Evolutionary conservation across 2,888 invertebrate species (phyloP), one percentile per base, ranked within the genome.

Genomic region (Dicycla oo): DNA sequence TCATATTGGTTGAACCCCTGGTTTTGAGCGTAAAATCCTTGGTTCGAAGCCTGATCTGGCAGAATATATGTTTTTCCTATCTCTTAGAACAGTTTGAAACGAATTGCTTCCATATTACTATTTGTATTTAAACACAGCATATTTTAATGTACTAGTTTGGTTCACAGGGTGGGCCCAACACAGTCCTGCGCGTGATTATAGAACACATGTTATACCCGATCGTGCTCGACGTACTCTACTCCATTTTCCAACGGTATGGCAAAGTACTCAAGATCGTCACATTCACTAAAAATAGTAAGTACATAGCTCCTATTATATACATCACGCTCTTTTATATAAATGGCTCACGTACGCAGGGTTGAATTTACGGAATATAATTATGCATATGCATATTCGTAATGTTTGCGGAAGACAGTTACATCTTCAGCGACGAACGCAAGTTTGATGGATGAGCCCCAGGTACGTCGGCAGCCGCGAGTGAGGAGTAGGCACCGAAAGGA

Each of bases 261-360:
- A 99, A 99, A 96, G 99, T 99, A 90, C 97, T 99, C 91, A 99
- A 99, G 96, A 99, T 99, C 91, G 99, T 99, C 93, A 99, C 99
- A 88, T 99, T 99, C 97, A 99, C 99, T 91, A 99, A 99, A 97
- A 99, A 99, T 96, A 99, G 99, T 99, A 97, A 98, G 98, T 97
- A 73, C 45, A 73, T 45, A 73, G 10, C 26, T 13, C 7, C 23
- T 45, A 38, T 73, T 66, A 66, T 58, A 57, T 47, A 45, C 40
- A 20, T 53, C 15, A 69, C 34, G 45, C 56, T 57, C 53, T 69
- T 67, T 72, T 60, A 72, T 66, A 75, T 70, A 68, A 54, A 71
- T 71, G 56, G 49, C 40, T 34, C 56, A 73, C 62, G 66, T 40
- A 78, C 70, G 67, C 54, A 54, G 51, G 75, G 69, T 73, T 83